Percentiles rank a stretch among this genome's conserved stretches.
Conservation (phyloP, 2,888 invertebrate species). For the Sicus ferrugineus region DNA sequence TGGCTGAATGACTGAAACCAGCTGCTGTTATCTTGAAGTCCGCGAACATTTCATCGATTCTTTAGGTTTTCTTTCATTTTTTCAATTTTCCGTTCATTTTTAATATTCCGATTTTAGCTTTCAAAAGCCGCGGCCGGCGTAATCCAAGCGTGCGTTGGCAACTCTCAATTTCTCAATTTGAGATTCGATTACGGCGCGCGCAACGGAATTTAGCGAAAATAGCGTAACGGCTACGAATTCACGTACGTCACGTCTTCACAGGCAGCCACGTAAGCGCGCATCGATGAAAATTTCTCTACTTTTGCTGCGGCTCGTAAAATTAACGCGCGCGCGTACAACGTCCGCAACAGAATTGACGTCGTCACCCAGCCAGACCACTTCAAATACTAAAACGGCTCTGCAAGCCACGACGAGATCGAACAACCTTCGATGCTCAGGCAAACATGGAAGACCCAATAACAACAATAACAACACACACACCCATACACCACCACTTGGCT, state of each 20-base stretch:
- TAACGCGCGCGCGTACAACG: slow-evolving; percentile 26
- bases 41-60: too few species aligned
- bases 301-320: too few species aligned
- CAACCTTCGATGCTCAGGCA: slow-evolving; percentile 18
- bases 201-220: too few species aligned
- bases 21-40: too few species aligned
- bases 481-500: slow-evolving; percentile 9
- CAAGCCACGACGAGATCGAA: slow-evolving; percentile 32
- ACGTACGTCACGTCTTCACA: background rate
- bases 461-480: slow-evolving; percentile 15
- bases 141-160: background rate
- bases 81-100: background rate
- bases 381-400: slow-evolving; percentile 42
- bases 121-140: background rate
- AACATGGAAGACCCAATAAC: slow-evolving; percentile 16
- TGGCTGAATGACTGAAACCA: too few species aligned
- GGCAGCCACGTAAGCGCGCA: background rate
- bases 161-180: too few species aligned
- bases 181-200: too few species aligned
- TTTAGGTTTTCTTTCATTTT: too few species aligned
- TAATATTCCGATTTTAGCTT: background rate
- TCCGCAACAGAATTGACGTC: slow-evolving; percentile 46
- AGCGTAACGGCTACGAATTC: too few species aligned
- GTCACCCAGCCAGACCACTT: slow-evolving; percentile 47
- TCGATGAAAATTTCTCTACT: background rate